Base-by-base conservation (phyloP, 2,888 invertebrate genomes). In the Stictocephala bisonia region DNA sequence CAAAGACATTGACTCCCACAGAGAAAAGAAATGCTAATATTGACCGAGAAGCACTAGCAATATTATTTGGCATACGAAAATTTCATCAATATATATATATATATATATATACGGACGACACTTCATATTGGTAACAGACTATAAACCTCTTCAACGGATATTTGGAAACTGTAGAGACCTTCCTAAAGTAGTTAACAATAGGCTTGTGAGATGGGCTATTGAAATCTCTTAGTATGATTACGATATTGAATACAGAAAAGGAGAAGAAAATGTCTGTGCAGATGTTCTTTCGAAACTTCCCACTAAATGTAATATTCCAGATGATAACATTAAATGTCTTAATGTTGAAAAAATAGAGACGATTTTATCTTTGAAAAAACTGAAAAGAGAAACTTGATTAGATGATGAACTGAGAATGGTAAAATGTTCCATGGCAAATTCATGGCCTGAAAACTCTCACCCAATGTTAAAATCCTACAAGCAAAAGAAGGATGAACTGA, bases 81-180 rank as follows among this genome's bases (percentile, higher is more conserved):
- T 64, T 64, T 22, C 35, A 64, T 26, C 64, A 64, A 22, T 64
- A 64, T 18, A 13, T n/a, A n/a, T n/a, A n/a, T n/a, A n/a, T n/a
- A n/a, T n/a, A n/a, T n/a, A n/a, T n/a, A n/a, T 64, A 7, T 64
- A 41, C 15, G 64, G 40, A 18, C 13, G 64, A 3, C 2, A 64
- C 2, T 64, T 64, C 26, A 41, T 13, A n/a, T 22, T 41, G 24
- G 35, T 40, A 4, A 72, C 66, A 2, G 71, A 71, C 18, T 58
- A 71, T 27, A 71, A 71, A 56, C 71, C 71, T 18, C 58, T 60
- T 15, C 35, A 71, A 41, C 18, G 56, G n/a, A 71, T 71, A 22
- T 71, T 71, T 71, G 71, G 71, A 24, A 29, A 11, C 13, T 40
- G 22, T 35, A 7, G 71, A 26, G 48, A 71, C 24, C 44, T 71